Percentiles rank a stretch among this genome's conserved stretches.
phyloP scores from a whole-genome alignment of 2,113 vertebrate species.

The Colaptes auratus region DNA sequence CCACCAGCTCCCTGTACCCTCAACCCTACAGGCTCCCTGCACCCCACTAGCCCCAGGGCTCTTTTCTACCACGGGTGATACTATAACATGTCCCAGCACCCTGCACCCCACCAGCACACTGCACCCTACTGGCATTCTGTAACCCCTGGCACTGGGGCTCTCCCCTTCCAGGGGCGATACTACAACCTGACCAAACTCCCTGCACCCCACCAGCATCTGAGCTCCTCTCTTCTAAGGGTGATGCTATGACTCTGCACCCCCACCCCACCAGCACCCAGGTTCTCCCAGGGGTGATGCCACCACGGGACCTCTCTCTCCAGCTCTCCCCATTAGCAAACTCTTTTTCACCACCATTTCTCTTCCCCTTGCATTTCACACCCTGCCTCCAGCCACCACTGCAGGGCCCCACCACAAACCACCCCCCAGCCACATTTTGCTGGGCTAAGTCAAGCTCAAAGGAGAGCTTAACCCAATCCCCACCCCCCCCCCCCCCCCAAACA shows the following conservation, averaged over 20 bases:
- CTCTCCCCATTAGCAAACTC: neutral
- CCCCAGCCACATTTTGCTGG: neutral
- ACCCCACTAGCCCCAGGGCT: too few relatives aligned
- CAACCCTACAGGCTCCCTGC: too few relatives aligned
- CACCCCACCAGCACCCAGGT: too few relatives aligned
- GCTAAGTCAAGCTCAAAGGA: neutral
- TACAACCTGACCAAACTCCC: rapidly evolving
- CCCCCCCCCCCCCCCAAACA: neutral
- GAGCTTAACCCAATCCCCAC: neutral
- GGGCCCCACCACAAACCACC: neutral
- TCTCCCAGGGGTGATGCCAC: too few relatives aligned
- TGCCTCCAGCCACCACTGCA: rapidly evolving
- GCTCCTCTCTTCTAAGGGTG: too few relatives aligned
- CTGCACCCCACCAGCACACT: too few relatives aligned
- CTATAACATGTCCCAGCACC: too few relatives aligned
- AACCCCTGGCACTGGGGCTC: neutral
- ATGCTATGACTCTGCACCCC: too few relatives aligned
- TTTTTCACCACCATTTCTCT: neutral
- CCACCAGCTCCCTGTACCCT: too few relatives aligned
- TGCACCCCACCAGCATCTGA: too few relatives aligned
- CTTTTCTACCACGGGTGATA: too few relatives aligned
- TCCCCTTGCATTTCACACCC: neutral
- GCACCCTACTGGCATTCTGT: neutral
- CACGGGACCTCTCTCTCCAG: neutral
- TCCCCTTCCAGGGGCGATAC: neutral